phyloP scores from a whole-genome alignment of 2,888 invertebrate species.

The Nematopogon swammerdamellus region DNA sequence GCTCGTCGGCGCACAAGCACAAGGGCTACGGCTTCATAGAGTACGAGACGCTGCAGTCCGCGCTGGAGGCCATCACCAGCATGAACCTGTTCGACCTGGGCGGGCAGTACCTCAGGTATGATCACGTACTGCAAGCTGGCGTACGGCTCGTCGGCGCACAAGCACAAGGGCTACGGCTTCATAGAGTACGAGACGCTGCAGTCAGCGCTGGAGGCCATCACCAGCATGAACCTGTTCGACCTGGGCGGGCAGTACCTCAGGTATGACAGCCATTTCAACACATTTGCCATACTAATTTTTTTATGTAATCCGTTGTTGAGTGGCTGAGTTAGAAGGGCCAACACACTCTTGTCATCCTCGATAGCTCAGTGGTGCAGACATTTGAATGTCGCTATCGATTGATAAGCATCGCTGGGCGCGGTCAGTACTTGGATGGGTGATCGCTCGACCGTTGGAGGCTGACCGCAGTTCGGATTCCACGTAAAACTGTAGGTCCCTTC shows the following conservation, averaged over 20 bases:
- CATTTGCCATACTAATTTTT: not conserved
- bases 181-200: constrained; percentile 94
- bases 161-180: constrained; percentile 97
- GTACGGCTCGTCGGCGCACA: constrained; percentile 83
- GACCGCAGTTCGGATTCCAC: too few species aligned
- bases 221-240: constrained; percentile 99
- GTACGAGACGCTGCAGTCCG: constrained; percentile 89
- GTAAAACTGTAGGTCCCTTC: too few species aligned
- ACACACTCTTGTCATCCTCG: too few species aligned
- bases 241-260: constrained; percentile 90
- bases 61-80: constrained; percentile 94
- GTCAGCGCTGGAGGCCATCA: constrained; percentile 93
- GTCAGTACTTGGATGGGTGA: too few species aligned
- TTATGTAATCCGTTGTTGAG: too few species aligned
- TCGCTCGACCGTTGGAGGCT: too few species aligned
- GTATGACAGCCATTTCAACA: too few species aligned
- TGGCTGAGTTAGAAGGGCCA: too few species aligned
- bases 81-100: constrained; percentile 99
- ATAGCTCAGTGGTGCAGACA: too few species aligned
- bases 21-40: constrained; percentile 99
- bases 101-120: constrained; percentile 79
- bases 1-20: constrained; percentile 83
- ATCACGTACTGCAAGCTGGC: constrained; percentile 74
- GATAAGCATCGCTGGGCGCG: too few species aligned
- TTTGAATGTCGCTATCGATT: too few species aligned